These are phyloP conservation scores for Monodelphis domestica DNA, from an alignment of 2,797 vertebrate species.

Conservation along the genomic window DNA sequence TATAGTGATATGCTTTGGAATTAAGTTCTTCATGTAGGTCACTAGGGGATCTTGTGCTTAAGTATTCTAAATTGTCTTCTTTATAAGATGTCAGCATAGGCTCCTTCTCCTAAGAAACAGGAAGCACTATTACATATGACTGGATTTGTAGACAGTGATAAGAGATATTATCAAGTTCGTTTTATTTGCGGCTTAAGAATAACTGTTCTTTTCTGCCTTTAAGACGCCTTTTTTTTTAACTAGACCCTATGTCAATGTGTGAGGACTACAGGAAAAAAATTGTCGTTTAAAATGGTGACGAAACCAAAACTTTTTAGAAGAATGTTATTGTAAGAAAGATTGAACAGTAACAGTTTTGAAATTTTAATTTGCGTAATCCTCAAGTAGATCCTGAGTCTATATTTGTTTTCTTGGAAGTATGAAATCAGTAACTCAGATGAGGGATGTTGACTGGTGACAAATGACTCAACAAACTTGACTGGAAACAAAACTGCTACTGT, in stretches of 20 bases:
- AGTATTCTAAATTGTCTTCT: not conserved
- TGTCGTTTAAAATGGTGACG: not conserved
- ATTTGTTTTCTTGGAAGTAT: not conserved
- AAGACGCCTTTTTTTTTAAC: conserved; percentile 5
- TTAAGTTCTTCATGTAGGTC: not conserved
- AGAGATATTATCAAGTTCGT: conserved; percentile 36
- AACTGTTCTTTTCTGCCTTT: conserved; percentile 2
- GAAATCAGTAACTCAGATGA: not conserved
- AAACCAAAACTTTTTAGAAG: not conserved
- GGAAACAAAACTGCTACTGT: not conserved
- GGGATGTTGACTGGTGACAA: too few species aligned
- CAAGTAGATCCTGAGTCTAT: not conserved
- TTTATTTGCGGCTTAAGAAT: conserved; percentile 1
- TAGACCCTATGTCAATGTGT: not conserved
- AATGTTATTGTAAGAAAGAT: not conserved
- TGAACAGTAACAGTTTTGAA: not conserved
- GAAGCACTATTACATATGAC: conserved; percentile 50
- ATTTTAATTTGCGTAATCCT: not conserved
- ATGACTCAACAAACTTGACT: not conserved
- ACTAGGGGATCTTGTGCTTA: not conserved
- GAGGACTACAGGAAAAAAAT: conserved; percentile 23
- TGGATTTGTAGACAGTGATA: conserved; percentile 40
- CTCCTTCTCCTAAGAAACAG: conserved; percentile 68
- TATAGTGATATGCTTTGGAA: fast-evolving
- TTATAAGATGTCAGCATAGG: conserved; percentile 50